Base-by-base conservation (phyloP, 2,113 vertebrate species). In the Hirundichthys speculiger region DNA sequence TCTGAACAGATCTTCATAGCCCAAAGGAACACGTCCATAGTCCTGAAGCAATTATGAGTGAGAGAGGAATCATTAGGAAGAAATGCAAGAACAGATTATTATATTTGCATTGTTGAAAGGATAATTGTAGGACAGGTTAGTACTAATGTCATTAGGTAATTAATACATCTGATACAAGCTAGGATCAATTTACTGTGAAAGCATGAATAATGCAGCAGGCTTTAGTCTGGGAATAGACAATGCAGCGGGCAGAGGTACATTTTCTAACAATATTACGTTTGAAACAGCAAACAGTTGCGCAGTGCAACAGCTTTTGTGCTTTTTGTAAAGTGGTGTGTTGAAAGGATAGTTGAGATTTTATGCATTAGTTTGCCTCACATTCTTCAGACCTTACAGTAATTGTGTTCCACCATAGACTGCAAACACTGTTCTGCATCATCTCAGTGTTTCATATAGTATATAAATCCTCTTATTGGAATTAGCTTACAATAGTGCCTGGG, bases 1-100 rank as follows among this genome's bases (percentile, higher is more conserved):
- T 78, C 94, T 91, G 75, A 96, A 91, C 9, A 96, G 93, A 67
- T 98, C 95, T 69, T 98, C 96, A 5, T 95, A 97, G 75, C 94
- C 93, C 53, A 95, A 90, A 84, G 95, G 94, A 82, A 95, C 88
- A 64, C 94, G 95, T 70, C 93, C 91, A 64, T 94, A 98, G 82
- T 98, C 96, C 96, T 97, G 74, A 61, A 20, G 39, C 48, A 55
- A 47, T 6, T 12, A n/a, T 13, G 56, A 59, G 52, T 1, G 42
- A 47, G 13, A 56, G 27, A 30, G 25, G 27, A 54, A 11, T 1
- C 24, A 34, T 13, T 13, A 18, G 13, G 13, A 39, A 5, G 16
- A 15, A 34, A 54, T 15, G 47, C 13, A 2, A n/a, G n/a, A n/a
- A 2, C 13, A 15, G 3, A 53, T 48, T 20, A 58, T 19, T 15